A percentile compares a stretch with the other conserved stretches of the same genome.
Evolutionary conservation across 2,113 vertebrate species (phyloP).

Genomic region (Clupea harengus): DNA sequence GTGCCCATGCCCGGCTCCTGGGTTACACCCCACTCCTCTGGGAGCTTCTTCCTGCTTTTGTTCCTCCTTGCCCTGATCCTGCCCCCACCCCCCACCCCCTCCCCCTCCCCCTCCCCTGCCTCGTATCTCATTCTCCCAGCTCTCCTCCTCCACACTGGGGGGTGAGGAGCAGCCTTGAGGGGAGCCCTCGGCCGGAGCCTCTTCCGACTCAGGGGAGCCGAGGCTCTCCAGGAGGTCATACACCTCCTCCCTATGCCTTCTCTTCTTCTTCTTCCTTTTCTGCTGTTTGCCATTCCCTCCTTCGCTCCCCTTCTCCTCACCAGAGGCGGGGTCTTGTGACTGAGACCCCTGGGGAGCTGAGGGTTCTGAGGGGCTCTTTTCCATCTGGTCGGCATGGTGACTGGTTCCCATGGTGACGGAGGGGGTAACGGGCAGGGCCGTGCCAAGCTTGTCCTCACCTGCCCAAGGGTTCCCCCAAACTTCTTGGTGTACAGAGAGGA

Average conservation of each 20-base stretch:
- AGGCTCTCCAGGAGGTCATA: constrained; percentile 61
- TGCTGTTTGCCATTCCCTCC: constrained; percentile 59
- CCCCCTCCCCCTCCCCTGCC: constrained; percentile 68
- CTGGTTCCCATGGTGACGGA: constrained; percentile 63
- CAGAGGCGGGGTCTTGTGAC: constrained; percentile 27
- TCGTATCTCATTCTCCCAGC: constrained; percentile 71
- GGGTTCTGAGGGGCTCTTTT: constrained; percentile 55
- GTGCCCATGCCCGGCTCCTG: constrained; percentile 40
- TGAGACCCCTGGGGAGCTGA: constrained; percentile 52
- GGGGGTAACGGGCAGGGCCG: constrained; percentile 59
- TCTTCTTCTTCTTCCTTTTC: constrained; percentile 73
- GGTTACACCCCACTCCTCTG: constrained; percentile 70
- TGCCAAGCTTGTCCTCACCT: constrained; percentile 44
- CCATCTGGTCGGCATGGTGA: constrained; percentile 29
- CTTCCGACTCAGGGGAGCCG: constrained; percentile 50
- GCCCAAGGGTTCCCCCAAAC: constrained; percentile 42
- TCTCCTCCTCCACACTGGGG: constrained; percentile 56
- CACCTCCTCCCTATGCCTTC: constrained; percentile 65
- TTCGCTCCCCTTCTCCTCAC: constrained; percentile 59
- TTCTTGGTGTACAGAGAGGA: constrained; percentile 63
- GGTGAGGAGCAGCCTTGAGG: constrained; percentile 25
- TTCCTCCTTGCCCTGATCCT: constrained; percentile 70
- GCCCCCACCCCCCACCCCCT: constrained; percentile 51
- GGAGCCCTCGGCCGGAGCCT: constrained; percentile 40
- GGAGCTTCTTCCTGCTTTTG: constrained; percentile 72